Evolutionary conservation across 2,888 invertebrate genomes (phyloP).

Genomic region (Oscheius onirici): DNA sequence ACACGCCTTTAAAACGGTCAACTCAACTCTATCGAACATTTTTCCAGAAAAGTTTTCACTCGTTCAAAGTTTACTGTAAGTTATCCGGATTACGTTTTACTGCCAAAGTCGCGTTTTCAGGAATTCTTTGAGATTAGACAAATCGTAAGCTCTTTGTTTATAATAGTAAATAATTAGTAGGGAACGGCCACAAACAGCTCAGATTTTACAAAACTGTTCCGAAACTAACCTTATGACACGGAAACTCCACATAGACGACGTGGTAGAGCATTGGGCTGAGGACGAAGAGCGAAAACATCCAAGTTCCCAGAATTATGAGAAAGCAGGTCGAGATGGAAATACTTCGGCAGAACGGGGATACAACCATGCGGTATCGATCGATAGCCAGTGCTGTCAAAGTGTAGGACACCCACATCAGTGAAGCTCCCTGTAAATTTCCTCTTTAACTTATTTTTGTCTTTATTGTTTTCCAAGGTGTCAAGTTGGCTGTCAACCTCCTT

Average conservation of each 20-base stretch:
- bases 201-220: background rate
- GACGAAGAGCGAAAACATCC: conserved; percentile 51
- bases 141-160: too few species aligned
- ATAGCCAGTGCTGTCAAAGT: conserved; percentile 61
- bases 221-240: conserved; percentile 2
- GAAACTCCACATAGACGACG: conserved; percentile 31
- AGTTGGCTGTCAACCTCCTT: background rate
- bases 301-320: conserved; percentile 50
- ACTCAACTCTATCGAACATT: too few species aligned
- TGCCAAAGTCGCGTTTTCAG: too few species aligned
- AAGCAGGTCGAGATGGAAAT: conserved; percentile 40
- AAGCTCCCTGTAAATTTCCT: conserved; percentile 47
- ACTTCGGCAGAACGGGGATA: conserved; percentile 51
- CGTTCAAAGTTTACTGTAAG: too few species aligned
- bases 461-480: background rate
- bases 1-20: too few species aligned
- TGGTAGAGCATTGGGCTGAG: conserved; percentile 42
- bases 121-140: too few species aligned
- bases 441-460: background rate
- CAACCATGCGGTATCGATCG: conserved; percentile 57
- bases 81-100: too few species aligned
- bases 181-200: too few species aligned
- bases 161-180: too few species aligned
- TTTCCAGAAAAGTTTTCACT: too few species aligned
- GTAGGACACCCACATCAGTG: conserved; percentile 61